A percentile compares a stretch with the other conserved stretches of the same genome.
phyloP scores from a whole-genome alignment of 1,140 invertebrate genomes.

The Brachionus sp. region DNA sequence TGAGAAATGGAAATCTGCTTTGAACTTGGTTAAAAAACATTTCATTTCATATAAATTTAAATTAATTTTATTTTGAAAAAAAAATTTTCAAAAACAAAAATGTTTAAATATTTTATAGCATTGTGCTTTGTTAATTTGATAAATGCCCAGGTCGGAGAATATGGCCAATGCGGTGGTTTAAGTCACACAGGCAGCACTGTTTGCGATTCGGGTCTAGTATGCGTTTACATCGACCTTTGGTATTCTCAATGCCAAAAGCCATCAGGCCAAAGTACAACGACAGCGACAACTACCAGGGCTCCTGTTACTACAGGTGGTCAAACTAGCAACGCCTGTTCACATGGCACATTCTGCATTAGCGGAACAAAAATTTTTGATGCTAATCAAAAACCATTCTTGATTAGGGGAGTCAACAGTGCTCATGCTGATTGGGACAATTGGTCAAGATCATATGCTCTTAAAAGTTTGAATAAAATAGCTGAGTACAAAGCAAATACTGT shows the following conservation, averaged over 20 bases:
- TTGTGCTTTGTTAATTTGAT: neutral
- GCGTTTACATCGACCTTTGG: neutral
- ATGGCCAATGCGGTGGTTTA: neutral
- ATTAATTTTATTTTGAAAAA: neutral
- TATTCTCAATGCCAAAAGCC: slow-evolving; percentile 39
- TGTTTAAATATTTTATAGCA: neutral
- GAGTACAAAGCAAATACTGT: slow-evolving; percentile 37
- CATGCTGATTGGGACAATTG: slow-evolving; percentile 42
- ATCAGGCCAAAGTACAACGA: neutral
- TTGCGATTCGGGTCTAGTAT: neutral
- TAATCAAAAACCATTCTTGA: neutral
- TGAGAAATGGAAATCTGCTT: neutral
- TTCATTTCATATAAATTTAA: neutral
- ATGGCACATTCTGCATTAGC: slow-evolving; percentile 4
- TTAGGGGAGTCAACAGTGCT: slow-evolving; percentile 10
- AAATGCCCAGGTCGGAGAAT: neutral
- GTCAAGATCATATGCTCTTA: slow-evolving; percentile 11
- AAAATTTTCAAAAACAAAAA: neutral
- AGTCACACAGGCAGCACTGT: neutral
- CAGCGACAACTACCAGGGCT: neutral
- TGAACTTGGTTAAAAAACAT: neutral
- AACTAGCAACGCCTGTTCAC: neutral
- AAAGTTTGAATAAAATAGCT: neutral
- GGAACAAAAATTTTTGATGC: slow-evolving; percentile 31
- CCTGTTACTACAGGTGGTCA: neutral